Conservation (phyloP, 2,113 vertebrate species). For the Eretmochelys imbricata region DNA sequence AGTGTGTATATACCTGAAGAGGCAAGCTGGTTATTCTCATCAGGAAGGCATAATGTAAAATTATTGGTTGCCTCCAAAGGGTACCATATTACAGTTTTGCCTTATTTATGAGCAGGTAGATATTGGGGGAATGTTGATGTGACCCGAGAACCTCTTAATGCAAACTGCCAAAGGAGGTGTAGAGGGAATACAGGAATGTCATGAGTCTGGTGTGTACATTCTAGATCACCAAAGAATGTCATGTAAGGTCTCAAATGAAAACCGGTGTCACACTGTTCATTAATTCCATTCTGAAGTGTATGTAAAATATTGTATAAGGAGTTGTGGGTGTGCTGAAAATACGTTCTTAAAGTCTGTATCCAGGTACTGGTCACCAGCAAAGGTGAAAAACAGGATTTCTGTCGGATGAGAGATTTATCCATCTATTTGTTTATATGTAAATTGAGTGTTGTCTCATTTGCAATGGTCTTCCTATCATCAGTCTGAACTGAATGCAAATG, state of each 20-base stretch:
- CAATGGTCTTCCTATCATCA: background rate
- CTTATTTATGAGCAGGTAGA: background rate
- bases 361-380: background rate
- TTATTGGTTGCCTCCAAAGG: background rate
- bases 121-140: background rate
- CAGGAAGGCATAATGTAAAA: background rate
- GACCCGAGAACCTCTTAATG: too few relatives aligned
- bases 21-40: background rate
- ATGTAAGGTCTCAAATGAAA: too few relatives aligned
- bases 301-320: background rate
- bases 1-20: background rate
- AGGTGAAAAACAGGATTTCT: background rate
- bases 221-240: too few relatives aligned
- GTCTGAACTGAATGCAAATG: background rate
- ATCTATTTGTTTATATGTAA: background rate
- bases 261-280: background rate
- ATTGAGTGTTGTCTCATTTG: background rate
- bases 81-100: background rate
- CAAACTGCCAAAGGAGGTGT: too few relatives aligned
- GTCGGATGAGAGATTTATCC: too few relatives aligned
- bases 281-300: background rate
- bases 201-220: too few relatives aligned
- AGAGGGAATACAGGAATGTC: too few relatives aligned
- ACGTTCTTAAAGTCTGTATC: background rate
- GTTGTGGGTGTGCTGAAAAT: background rate